Evolutionary conservation across 2,888 invertebrate genomes (phyloP), one percentile per base, ranked within the genome.

Genomic region (Pammene fasciana): DNA sequence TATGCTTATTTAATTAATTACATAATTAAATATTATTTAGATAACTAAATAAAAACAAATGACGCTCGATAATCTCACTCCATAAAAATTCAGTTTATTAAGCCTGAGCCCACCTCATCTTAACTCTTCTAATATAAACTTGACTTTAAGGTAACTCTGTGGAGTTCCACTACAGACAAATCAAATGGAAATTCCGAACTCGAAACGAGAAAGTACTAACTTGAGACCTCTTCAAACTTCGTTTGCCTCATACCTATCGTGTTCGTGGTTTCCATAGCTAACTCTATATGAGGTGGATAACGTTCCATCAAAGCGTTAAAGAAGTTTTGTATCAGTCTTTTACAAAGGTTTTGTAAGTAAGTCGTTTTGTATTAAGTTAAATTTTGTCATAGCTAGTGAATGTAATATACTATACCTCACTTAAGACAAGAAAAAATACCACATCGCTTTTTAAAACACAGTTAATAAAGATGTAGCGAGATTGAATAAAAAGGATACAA

Each of bases 181-280:
- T 70, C 70, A 65, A 60, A 70, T 65, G 65, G 59, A 70, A 70
- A 70, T 70, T 65, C 65, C 54, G 34, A 70, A 70, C 59, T 55
- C 54, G 46, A 65, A 65, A 26, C 64, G 52, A 64, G 65, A 70
- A 65, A 70, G 65, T 70, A 65, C 65, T 59, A 70, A 70, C 70
- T 65, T 54, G 70, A 60, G 52, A 65, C 59, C 70, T 70, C 60
- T 70, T 60, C 65, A 65, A 68, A 70, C 46, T 70, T 70, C 38
- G 59, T 70, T 70, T 54, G 65, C 54, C 65, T 59, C 65, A 65
- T 65, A 68, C 50, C 57, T 68, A 64, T 57, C 68, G 50, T 64
- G 64, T 52, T 68, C n/a, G 64, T 52, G 57, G 68, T 64, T 57
- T 57, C 48, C 50, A 68, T 9, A 57, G 43, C 50, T 41, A 38